Base-by-base conservation (phyloP, 2,888 invertebrate genomes). In the Galeruca laticollis region DNA sequence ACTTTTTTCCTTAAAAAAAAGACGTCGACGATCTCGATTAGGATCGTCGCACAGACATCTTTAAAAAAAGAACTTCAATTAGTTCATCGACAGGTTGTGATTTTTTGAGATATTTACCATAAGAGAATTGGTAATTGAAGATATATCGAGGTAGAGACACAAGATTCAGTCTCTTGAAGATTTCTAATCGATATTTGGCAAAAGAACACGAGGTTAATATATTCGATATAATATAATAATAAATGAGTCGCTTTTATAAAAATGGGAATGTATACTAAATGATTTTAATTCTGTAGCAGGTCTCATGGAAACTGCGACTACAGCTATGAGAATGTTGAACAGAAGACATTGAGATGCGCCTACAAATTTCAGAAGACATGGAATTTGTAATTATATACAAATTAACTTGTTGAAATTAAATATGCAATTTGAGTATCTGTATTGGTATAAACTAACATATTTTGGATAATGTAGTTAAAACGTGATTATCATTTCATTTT, bases 91-190 rank as follows among this genome's bases (percentile, higher is more conserved):
- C 15, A 47, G 47, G 52, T 52, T 52, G 21, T 52, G 26, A 26
- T 20, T 21, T 52, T 52, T 21, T 21, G 26, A 26, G 26, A 8
- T 4, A 49, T 11, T 26, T 60, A 60, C 60, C 60, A 60, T 43
- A 15, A 47, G n/a, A 35, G 63, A 63, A 56, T 37, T 64, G 54
- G 63, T 63, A 54, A 33, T n/a, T 20, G 52, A 62, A 52, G 62
- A 62, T 52, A 52, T 52, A n/a, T 40, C 35, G 18, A 52, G 18
- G 26, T 31, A n/a, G 15, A 47, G 49, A 60, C 49, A 47, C 20
- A 6, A 26, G 47, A 10, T 60, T 1, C 15, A 37, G 49, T 47
- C 18, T 47, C 60, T 61, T 47, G 15, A 47, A 47, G 54, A 54
- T 54, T 15, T 54, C 54, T 54, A 26, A 26, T 31, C 10, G 18